A percentile compares a stretch with the other conserved stretches of the same genome.
phyloP scores from a whole-genome alignment of 2,888 invertebrate genomes.

The Luperina nickerlii region DNA sequence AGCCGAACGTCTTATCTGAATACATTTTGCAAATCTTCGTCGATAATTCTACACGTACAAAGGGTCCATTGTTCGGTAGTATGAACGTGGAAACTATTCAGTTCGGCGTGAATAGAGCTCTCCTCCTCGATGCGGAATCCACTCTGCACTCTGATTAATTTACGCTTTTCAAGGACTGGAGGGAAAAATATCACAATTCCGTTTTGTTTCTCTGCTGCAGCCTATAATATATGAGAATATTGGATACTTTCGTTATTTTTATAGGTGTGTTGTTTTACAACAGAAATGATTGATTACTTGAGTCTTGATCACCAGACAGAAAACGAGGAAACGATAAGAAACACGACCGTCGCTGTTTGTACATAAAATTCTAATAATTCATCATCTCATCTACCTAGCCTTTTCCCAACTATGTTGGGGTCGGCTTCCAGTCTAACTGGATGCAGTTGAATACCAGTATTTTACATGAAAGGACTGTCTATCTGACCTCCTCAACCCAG shows the following conservation, averaged over 20 bases:
- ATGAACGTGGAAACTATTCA: conserved; percentile 64
- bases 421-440: background rate
- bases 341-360: background rate
- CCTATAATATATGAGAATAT: conserved; percentile 2
- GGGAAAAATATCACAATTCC: conserved; percentile 11
- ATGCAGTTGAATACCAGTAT: background rate
- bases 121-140: conserved; percentile 34
- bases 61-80: conserved; percentile 60
- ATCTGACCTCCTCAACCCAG: too few species aligned
- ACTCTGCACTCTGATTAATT: conserved; percentile 62
- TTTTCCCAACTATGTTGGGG: background rate
- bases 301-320: background rate
- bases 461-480: too few species aligned
- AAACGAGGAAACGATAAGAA: background rate
- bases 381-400: background rate
- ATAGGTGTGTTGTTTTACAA: background rate
- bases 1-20: conserved; percentile 46
- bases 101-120: conserved; percentile 57
- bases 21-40: conserved; percentile 57
- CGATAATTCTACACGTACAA: conserved; percentile 62
- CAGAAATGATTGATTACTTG: background rate
- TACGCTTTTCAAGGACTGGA: conserved; percentile 20
- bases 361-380: background rate
- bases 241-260: background rate
- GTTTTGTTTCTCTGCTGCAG: conserved; percentile 4